Conservation (phyloP, 2,797 vertebrate genomes). For the Threskiornis aethiopicus region DNA sequence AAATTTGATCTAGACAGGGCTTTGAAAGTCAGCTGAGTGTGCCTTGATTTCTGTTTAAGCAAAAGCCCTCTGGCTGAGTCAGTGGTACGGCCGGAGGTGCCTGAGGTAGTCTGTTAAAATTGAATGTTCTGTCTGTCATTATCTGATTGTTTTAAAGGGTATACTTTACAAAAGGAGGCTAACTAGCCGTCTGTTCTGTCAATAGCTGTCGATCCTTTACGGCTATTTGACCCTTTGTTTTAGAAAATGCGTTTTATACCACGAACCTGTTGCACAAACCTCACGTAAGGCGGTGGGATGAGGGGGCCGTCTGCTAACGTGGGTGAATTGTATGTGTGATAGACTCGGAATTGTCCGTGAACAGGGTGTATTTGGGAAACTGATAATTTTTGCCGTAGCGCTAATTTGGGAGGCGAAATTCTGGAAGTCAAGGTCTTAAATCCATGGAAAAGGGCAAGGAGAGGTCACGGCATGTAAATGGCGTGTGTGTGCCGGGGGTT, state of each 20-base stretch:
- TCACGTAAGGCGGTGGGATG: accelerated
- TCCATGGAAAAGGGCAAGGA: background rate
- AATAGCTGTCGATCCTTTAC: background rate
- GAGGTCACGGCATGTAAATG: constrained; percentile 64
- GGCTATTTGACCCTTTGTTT: background rate
- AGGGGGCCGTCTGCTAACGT: background rate
- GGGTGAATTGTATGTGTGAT: background rate
- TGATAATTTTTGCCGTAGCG: background rate
- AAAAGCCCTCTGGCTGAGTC: background rate
- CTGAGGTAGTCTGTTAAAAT: background rate
- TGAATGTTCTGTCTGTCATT: background rate
- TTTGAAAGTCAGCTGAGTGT: background rate
- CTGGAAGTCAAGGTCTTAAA: background rate
- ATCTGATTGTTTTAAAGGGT: background rate
- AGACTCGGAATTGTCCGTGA: background rate
- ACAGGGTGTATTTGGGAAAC: background rate
- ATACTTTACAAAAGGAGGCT: background rate
- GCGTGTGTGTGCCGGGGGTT: constrained; percentile 38
- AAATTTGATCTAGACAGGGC: background rate
- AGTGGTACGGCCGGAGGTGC: background rate
- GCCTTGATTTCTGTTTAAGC: background rate
- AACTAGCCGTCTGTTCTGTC: background rate
- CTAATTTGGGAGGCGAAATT: background rate
- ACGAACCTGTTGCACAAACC: background rate
- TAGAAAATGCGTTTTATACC: background rate